Evolutionary conservation across 2,113 vertebrate species (phyloP), one percentile per base, ranked within the genome.

Genomic region (Potamarius usumacintae): DNA sequence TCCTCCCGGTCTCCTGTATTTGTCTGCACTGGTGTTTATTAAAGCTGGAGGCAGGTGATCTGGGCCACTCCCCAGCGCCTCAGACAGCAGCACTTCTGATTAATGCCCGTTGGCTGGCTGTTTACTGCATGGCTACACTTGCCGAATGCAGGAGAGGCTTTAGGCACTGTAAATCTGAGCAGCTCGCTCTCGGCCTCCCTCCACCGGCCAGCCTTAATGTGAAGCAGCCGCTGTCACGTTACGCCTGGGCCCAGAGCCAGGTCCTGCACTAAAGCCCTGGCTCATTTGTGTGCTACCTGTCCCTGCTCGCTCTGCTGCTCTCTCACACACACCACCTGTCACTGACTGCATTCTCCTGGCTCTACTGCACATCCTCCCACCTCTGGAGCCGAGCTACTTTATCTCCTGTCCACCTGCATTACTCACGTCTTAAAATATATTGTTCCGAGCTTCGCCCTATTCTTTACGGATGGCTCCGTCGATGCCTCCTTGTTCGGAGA

Each of bases 91-190:
- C 34, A n/a, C 78, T 67, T 63, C 69, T 90, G 91, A 91, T 88
- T 91, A 89, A 90, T 90, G 85, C 80, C 86, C 48, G 57, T 34
- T 82, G 87, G 86, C 86, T 67, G 74, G 52, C 71, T 80, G 84
- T 89, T 91, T 88, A 86, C 91, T 88, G 89, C 91, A 91, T 89
- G 86, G 82, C 90, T 89, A 90, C 87, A 87, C 86, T 88, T 55
- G 50, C 88, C 88, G 90, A 90, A 88, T 92, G 86, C 86, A 87
- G 86, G 90, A 89, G 85, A 69, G 82, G 72, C 77, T 85, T 34
- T 2, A 34, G 34, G 67, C 42, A 14, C 84, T 87, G 86, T 89
- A 86, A 91, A 92, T 91, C 89, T 62, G 72, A 34, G 58, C 71
- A 60, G 80, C 82, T 27, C 34, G 30, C 69, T 87, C 85, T 82